Conservation (phyloP, 1,140 invertebrate species). For the Pseudomyrmex gracilis region DNA sequence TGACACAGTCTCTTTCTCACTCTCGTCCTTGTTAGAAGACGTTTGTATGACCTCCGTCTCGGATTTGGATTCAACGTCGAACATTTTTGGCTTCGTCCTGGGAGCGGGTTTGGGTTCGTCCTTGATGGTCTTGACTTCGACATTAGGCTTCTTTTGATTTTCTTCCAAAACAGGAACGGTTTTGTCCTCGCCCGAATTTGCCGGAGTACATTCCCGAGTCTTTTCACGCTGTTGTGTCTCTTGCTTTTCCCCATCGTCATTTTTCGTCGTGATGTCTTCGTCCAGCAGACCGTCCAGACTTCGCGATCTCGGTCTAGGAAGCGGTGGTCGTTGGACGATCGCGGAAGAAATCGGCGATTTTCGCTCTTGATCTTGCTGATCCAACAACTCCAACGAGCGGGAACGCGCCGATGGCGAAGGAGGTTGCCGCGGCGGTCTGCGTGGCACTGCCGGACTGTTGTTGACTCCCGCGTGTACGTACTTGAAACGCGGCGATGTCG, state of each 20-base stretch:
- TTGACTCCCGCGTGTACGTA: constrained; percentile 73
- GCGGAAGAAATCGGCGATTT: constrained; percentile 31
- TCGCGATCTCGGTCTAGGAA: constrained; percentile 86
- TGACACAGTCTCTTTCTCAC: constrained; percentile 5
- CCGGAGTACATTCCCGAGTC: background rate
- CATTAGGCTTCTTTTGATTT: background rate
- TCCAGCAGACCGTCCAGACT: constrained; percentile 89
- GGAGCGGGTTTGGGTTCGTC: constrained; percentile 36
- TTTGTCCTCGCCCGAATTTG: constrained; percentile 2
- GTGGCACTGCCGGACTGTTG: constrained; percentile 66
- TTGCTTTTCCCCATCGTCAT: background rate
- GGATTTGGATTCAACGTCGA: constrained; percentile 33
- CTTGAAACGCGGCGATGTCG: constrained; percentile 77
- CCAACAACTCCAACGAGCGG: constrained; percentile 76
- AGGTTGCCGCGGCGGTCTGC: constrained; percentile 77
- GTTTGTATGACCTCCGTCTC: constrained; percentile 23
- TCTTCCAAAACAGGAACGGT: background rate
- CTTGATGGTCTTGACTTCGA: background rate
- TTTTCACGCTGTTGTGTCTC: background rate
- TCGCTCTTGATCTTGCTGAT: constrained; percentile 68
- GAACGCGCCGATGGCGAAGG: constrained; percentile 74
- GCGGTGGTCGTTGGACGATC: constrained; percentile 69
- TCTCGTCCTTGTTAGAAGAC: constrained; percentile 13
- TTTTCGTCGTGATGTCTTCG: constrained; percentile 53
- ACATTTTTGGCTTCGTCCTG: constrained; percentile 38